A percentile compares a stretch with the other conserved stretches of the same genome.
phyloP scores from a whole-genome alignment of 2,888 invertebrate species.

The Anoncus sp. region DNA sequence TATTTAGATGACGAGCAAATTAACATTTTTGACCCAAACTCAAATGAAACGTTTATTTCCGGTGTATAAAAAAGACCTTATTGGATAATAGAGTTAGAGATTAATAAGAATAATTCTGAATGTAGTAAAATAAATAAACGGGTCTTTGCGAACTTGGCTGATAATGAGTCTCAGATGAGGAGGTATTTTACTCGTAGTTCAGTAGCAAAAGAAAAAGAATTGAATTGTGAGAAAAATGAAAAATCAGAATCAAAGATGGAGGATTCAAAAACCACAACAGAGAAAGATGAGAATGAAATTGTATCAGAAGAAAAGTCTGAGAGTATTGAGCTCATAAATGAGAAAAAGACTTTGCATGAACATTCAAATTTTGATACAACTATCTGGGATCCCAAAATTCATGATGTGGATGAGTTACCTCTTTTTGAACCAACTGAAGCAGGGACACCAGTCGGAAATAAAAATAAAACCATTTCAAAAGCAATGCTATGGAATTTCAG shows the following conservation, averaged over 20 bases:
- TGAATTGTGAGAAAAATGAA: conserved; percentile 1
- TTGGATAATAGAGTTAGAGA: conserved; percentile 44
- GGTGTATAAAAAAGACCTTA: conserved; percentile 47
- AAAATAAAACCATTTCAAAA: background rate
- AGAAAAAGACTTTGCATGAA: background rate
- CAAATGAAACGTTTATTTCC: conserved; percentile 38
- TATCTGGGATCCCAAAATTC: conserved; percentile 43
- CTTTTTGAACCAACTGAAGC: background rate
- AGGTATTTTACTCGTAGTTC: no score
- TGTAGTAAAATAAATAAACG: no score
- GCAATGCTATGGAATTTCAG: background rate
- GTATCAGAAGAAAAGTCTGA: background rate
- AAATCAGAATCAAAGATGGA: no score
- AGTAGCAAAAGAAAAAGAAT: background rate
- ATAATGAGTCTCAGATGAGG: no score
- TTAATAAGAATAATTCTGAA: background rate
- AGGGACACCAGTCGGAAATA: background rate
- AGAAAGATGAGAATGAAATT: background rate
- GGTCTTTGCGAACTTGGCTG: no score
- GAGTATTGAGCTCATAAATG: background rate
- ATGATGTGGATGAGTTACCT: conserved; percentile 36
- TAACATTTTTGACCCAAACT: conserved; percentile 42
- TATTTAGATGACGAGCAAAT: conserved; percentile 57
- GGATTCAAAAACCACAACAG: background rate
- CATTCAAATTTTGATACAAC: conserved; percentile 37